Evolutionary conservation across 2,888 invertebrate species (phyloP).

Genomic region (Gasteruption jaculator): DNA sequence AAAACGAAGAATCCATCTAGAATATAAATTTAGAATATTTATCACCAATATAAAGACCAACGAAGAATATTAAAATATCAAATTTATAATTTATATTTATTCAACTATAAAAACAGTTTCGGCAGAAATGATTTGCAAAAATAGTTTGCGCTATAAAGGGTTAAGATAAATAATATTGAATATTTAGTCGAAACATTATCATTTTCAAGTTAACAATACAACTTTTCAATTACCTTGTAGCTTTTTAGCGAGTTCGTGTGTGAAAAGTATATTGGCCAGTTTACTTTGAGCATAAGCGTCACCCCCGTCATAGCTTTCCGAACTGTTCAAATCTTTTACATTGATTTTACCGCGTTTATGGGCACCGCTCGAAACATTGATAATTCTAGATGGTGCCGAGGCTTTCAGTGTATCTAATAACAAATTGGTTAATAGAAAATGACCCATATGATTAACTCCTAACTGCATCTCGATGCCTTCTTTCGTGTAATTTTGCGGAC

Average conservation of each 20-base stretch:
- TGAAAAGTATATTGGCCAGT: conserved; percentile 74
- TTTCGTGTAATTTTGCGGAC: conserved; percentile 60
- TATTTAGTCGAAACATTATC: too few species aligned
- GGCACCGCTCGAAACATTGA: conserved; percentile 70
- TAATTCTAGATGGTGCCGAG: conserved; percentile 69
- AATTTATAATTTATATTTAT: too few species aligned
- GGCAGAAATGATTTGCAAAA: too few species aligned
- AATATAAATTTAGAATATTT: too few species aligned
- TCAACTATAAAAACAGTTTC: too few species aligned
- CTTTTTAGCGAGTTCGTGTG: conserved; percentile 62
- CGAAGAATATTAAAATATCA: too few species aligned
- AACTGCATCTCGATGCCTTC: conserved; percentile 81
- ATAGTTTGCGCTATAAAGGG: too few species aligned
- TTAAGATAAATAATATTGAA: too few species aligned
- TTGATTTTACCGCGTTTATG: conserved; percentile 66
- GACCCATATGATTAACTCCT: conserved; percentile 79
- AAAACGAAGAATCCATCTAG: too few species aligned
- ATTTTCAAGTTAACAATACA: too few species aligned
- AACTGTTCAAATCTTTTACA: conserved; percentile 67
- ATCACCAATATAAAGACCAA: too few species aligned
- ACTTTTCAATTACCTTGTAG: conserved; percentile 57
- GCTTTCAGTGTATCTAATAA: conserved; percentile 64
- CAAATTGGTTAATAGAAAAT: conserved; percentile 74
- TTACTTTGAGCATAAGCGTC: conserved; percentile 76
- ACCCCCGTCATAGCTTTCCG: conserved; percentile 59